Percentiles rank a stretch among this genome's conserved stretches.
phyloP scores from a whole-genome alignment of 2,888 invertebrate species.

The Nowickia ferox region DNA sequence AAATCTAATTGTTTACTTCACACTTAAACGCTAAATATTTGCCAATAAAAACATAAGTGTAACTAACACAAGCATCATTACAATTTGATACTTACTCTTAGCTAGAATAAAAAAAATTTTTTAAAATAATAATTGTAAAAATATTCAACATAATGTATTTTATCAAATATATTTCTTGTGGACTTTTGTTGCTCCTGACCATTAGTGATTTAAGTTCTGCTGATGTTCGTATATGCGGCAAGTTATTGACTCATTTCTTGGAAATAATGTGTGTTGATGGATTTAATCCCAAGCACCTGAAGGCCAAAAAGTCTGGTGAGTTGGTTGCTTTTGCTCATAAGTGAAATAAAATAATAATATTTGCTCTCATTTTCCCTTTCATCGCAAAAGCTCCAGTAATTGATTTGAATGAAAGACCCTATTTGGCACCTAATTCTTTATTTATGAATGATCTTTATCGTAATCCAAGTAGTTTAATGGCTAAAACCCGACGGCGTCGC shows the following conservation, averaged over 20 bases:
- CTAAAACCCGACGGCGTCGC: constrained; percentile 68
- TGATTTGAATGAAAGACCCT: neutral
- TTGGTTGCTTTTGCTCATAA: neutral
- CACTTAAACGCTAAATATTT: neutral
- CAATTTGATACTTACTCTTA: neutral
- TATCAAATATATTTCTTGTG: neutral
- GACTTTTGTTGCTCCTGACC: neutral
- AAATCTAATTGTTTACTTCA: neutral
- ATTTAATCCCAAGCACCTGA: constrained; percentile 27
- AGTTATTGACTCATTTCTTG: constrained; percentile 7
- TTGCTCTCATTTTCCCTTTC: neutral
- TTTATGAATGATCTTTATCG: constrained; percentile 7
- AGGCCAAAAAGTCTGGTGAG: constrained; percentile 35
- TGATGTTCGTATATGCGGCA: constrained; percentile 26
- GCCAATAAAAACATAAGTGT: constrained; percentile 7
- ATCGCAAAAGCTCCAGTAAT: neutral
- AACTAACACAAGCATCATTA: neutral
- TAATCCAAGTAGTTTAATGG: constrained; percentile 11
- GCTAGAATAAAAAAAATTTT: neutral
- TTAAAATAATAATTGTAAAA: neutral
- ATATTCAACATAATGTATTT: neutral
- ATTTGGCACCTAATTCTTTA: neutral
- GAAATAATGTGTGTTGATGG: constrained; percentile 21
- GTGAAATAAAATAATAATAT: neutral
- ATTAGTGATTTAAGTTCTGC: constrained; percentile 5